phyloP scores from a whole-genome alignment of 35 echinoderm and acorn worm genomes.

The Eucidaris tribuloides region DNA sequence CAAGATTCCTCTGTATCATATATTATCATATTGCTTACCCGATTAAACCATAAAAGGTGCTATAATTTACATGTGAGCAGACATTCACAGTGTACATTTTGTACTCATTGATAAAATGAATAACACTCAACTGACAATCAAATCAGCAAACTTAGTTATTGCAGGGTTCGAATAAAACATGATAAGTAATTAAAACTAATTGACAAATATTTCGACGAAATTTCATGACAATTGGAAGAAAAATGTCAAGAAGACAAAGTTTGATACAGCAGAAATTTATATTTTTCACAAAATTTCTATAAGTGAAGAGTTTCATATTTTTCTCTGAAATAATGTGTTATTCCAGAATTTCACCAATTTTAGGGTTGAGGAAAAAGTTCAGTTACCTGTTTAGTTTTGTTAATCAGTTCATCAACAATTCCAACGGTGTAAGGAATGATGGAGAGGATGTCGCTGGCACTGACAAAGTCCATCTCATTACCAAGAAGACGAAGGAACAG shows the following conservation, averaged over 20 bases:
- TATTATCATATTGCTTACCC: no score
- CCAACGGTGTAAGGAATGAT: slow-evolving; percentile 57
- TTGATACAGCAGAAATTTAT: not conserved
- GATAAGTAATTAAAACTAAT: no score
- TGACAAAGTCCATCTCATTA: slow-evolving; percentile 91
- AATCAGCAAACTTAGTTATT: no score
- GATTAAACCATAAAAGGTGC: no score
- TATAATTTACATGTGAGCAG: no score
- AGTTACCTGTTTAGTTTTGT: slow-evolving; percentile 17
- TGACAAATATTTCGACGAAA: not conserved
- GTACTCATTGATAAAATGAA: no score
- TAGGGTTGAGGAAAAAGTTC: not conserved
- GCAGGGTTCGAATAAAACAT: no score
- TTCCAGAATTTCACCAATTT: not conserved
- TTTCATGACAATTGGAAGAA: not conserved
- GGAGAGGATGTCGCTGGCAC: slow-evolving; percentile 59
- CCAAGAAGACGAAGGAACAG: slow-evolving; percentile 82
- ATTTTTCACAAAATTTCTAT: not conserved
- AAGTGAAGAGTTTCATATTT: not conserved
- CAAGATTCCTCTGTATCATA: no score
- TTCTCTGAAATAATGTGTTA: not conserved
- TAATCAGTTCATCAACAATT: slow-evolving; percentile 8
- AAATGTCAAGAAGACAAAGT: not conserved
- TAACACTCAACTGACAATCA: no score
- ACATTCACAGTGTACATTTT: no score